Percentiles rank a stretch among this genome's conserved stretches.
Evolutionary conservation across 2,888 invertebrate genomes (phyloP).

Genomic region (Napeogenes sylphis): DNA sequence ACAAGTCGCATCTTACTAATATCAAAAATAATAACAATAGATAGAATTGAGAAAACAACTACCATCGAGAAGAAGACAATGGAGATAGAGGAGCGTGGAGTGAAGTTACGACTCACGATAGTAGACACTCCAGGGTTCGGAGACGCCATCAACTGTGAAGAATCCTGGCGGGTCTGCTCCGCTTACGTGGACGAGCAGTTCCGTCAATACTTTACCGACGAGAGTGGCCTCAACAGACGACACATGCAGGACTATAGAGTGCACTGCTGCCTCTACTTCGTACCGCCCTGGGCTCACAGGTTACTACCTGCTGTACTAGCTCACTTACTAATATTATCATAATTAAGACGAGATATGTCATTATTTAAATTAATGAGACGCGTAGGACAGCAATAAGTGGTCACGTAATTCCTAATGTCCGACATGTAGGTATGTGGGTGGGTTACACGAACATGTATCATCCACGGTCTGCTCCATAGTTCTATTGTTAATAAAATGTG

Average conservation of each 20-base stretch:
- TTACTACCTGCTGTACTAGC: slow-evolving; percentile 56
- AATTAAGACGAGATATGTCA: not conserved
- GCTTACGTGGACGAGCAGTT: slow-evolving; percentile 96
- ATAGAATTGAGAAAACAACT: slow-evolving; percentile 83
- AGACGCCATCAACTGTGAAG: slow-evolving; percentile 94
- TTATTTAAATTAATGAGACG: not conserved
- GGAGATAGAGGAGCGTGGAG: slow-evolving; percentile 96
- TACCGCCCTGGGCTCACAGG: slow-evolving; percentile 97
- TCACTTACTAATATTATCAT: no score
- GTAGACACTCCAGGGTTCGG: slow-evolving; percentile 98
- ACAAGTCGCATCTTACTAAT: no score
- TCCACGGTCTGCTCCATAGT: not conserved
- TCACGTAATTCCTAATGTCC: no score
- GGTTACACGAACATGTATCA: not conserved
- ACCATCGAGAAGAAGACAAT: slow-evolving; percentile 88
- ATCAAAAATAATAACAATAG: slow-evolving; percentile 44
- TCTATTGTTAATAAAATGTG: not conserved
- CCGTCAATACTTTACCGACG: slow-evolving; percentile 90
- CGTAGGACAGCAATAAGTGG: not conserved
- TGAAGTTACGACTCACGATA: slow-evolving; percentile 91
- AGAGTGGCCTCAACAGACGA: slow-evolving; percentile 95
- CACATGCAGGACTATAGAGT: slow-evolving; percentile 97
- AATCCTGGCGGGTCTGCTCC: slow-evolving; percentile 94
- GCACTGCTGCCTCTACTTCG: slow-evolving; percentile 96
- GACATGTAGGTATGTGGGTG: not conserved